Base-by-base conservation (phyloP, 1,140 invertebrate species). In the Aporrectodea caliginosa region DNA sequence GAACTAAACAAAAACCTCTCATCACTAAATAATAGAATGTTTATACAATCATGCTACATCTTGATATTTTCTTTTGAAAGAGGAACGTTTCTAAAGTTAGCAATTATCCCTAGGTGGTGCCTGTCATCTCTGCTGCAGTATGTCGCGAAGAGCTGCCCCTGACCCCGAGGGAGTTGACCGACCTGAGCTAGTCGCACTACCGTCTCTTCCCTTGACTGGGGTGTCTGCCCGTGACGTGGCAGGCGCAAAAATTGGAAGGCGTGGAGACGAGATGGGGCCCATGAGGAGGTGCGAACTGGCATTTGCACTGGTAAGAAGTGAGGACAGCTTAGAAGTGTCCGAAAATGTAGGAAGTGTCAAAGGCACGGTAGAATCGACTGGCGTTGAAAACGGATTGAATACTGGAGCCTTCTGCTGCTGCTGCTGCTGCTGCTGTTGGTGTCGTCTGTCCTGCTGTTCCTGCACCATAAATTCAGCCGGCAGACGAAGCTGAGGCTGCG, bases 401-500 rank as follows among this genome's bases (percentile, higher is more conserved):
- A 31, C n/a, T 16, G 73, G 73, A n/a, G 1, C 30, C 33, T 74
- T 30, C 27, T 27, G 33, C 31, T 14, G 70, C 70, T 2, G 70
- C 70, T 29, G 70, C 70, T 72, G 70, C 31, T 72, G 70, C n/a
- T 72, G 70, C n/a, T 72, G 70, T 12, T 72, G 70, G 6, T 72
- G 70, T 12, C 70, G n/a, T 27, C 70, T 72, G 6, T 72, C 78
- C 75, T 85, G 84, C 16, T 85, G 80, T 78, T 88, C 87, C 58
- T 81, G 70, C 12, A 84, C 86, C 86, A 89, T 88, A 76, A 86
- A 82, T 58, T 92, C 91, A 33, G 92, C 90, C 34, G 93, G 88
- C 78, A 92, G 89, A 73, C 91, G 91, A 2, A 92, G 84, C 72
- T 91, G 88, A 12, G 90, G 85, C 16, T 90, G 86, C 0, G 93